Base-by-base conservation (phyloP, 1,140 invertebrate species). In the Lucilia cuprina region DNA sequence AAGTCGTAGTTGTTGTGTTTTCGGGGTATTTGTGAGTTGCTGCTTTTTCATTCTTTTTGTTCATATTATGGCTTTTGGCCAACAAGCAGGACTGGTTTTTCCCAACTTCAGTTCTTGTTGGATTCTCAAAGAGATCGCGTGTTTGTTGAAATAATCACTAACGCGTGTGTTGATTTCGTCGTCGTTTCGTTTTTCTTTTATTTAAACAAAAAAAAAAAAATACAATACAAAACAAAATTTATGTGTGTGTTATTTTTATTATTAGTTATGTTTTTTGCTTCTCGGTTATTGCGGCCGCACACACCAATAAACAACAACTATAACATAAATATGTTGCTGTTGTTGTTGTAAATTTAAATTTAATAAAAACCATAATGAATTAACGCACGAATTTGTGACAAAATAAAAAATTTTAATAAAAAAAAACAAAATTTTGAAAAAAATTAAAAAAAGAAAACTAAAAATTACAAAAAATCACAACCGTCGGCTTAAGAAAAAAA, bases 81-180 rank as follows among this genome's bases (percentile, higher is more conserved):
- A 84, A 82, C 41, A 35, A 50, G 84, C 83, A 85, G 85, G 89
- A 89, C 89, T 87, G 89, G 89, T 90, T 90, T 90, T 87, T 87
- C 86, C 88, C 85, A 87, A 86, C 86, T 88, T 90, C 86, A 90
- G 89, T 90, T 90, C 87, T 88, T 89, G 87, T 89, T 89, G 87
- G 88, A 87, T 88, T 89, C 88, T 88, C 87, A 88, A 89, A 89
- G 87, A 84, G 85, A 83, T 85, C 83, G 83, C 80, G 65, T 84
- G 70, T 78, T 70, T 80, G 47, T 55, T 41, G 47, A 41, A 49
- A 49, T 84, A 77, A 70, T 78, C n/a, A 74, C 47, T 83, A 25
- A 70, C 85, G 83, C 50, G 55, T 77, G 78, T 82, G 41, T 84
- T 65, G 41, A 77, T 82, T 82, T 55, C 47, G 82, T 74, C 47